Evolutionary conservation across 2,888 invertebrate species (phyloP).

Genomic region (Aleiodes testaceus): DNA sequence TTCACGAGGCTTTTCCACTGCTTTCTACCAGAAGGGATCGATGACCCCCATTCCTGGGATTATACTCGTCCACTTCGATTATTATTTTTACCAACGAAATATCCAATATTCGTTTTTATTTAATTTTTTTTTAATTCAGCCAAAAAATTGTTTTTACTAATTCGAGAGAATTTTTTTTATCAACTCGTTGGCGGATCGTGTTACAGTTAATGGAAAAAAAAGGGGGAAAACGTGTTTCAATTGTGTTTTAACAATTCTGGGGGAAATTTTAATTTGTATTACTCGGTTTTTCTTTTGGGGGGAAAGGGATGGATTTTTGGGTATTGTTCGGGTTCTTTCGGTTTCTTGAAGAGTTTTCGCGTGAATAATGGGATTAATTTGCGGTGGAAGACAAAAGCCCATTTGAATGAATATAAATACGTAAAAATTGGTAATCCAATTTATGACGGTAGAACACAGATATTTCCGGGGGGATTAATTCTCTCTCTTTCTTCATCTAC

Average conservation of each 20-base stretch:
- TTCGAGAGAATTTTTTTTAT: too few species aligned
- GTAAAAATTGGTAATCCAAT: slow-evolving; percentile 62
- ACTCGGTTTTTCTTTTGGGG: too few species aligned
- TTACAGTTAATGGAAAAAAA: too few species aligned
- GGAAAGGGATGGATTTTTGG: too few species aligned
- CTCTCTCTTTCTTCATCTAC: slow-evolving; percentile 37
- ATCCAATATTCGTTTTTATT: slow-evolving; percentile 14
- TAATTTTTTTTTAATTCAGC: slow-evolving; percentile 1
- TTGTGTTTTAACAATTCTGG: too few species aligned
- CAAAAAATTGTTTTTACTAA: too few species aligned
- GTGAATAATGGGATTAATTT: slow-evolving; percentile 28
- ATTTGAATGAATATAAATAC: slow-evolving; percentile 54
- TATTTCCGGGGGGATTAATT: slow-evolving; percentile 61
- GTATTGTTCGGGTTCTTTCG: too few species aligned
- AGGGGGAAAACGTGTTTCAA: too few species aligned
- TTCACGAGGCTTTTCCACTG: slow-evolving; percentile 20
- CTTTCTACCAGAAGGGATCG: not conserved
- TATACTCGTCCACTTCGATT: slow-evolving; percentile 19
- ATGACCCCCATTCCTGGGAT: slow-evolving; percentile 29
- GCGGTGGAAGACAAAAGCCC: slow-evolving; percentile 7
- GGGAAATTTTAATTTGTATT: too few species aligned
- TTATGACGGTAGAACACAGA: slow-evolving; percentile 62
- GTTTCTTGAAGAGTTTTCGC: not conserved
- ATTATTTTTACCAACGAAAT: slow-evolving; percentile 19
- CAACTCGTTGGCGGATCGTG: too few species aligned